These are phyloP conservation scores for Lepidocyrtinus sp. DNA, from an alignment of 2,888 invertebrate species.

Conservation along the genomic window DNA sequence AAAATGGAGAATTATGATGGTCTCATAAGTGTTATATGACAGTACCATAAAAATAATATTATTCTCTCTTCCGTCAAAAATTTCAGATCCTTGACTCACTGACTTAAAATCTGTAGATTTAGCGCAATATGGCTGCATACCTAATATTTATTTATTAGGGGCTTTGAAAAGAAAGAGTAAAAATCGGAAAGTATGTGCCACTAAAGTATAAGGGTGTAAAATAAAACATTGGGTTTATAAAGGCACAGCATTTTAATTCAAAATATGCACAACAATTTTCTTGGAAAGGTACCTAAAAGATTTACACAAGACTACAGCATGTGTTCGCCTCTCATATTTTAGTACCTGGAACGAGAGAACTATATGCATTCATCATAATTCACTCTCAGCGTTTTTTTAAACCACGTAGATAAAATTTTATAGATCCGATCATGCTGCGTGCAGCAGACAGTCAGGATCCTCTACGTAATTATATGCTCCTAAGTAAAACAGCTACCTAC, in stretches of 20 bases:
- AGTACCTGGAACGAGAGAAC: neutral
- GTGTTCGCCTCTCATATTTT: neutral
- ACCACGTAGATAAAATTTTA: too few species aligned
- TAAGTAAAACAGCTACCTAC: too few species aligned
- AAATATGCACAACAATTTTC: conserved; percentile 10
- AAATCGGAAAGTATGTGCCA: too few species aligned
- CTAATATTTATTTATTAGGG: too few species aligned
- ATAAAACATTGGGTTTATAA: too few species aligned
- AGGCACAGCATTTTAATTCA: too few species aligned
- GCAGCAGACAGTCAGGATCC: too few species aligned
- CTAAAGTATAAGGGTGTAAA: too few species aligned
- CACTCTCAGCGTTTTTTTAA: neutral
- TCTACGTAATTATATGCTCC: too few species aligned
- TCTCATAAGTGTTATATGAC: conserved; percentile 26
- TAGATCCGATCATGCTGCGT: too few species aligned
- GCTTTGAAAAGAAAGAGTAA: too few species aligned
- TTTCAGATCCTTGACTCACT: conserved; percentile 51
- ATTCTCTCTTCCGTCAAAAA: conserved; percentile 33
- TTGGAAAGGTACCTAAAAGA: conserved; percentile 2
- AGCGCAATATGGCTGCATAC: too few species aligned
- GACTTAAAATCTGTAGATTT: conserved; percentile 33
- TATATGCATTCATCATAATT: neutral
- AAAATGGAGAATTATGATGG: conserved; percentile 4
- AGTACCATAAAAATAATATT: conserved; percentile 38
- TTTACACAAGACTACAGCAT: neutral